Base-by-base conservation (phyloP, 2,888 invertebrate species). In the Camponotus fellah region DNA sequence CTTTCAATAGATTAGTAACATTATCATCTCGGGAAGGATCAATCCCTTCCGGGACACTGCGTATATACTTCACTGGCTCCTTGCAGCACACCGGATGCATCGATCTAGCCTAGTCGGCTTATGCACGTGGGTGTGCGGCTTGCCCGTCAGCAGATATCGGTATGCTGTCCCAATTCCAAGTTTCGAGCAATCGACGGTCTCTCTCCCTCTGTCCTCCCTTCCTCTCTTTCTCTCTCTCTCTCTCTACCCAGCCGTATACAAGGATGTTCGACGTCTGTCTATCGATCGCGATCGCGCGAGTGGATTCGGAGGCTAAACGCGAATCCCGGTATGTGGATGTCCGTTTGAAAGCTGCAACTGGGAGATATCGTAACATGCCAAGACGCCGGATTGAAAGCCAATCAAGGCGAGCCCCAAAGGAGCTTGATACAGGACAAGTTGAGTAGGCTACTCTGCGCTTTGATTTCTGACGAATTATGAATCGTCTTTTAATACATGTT, bases 101-200 rank as follows among this genome's bases (percentile, higher is more conserved):
- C 80, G 82, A 84, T 43, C 56, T 34, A 68, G 72, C 60, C 53
- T 68, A 66, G 26, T 46, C 26, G 46, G 79, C 26, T 80, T 72
- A 60, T 77, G 69, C 43, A 69, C 77, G 40, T 72, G 60, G 46
- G 26, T 46, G 79, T 80, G 79, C 75, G 60, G 79, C 79, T 80
- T 72, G 75, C 72, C 60, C 14, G 83, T 32, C 53, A 81, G 82
- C 65, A 84, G 88, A 89, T 88, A 85, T 65, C 90, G 60, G 49
- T 76, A 75, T 80, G 82, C 80, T 62, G 62, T 80, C 46, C 60
- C 85, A 87, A 85, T 88, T 90, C 77, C 85, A 85, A 86, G 85
- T 88, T 87, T 89, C 85, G 68, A 87, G 84, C 83, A 87, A 90
- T 90, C 85, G 82, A 26, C 79, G 60, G 32, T 26, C 56, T 49